These are phyloP conservation scores for Dinocampus coccinellae DNA, from an alignment of 2,888 invertebrate species.

Conservation along the genomic window DNA sequence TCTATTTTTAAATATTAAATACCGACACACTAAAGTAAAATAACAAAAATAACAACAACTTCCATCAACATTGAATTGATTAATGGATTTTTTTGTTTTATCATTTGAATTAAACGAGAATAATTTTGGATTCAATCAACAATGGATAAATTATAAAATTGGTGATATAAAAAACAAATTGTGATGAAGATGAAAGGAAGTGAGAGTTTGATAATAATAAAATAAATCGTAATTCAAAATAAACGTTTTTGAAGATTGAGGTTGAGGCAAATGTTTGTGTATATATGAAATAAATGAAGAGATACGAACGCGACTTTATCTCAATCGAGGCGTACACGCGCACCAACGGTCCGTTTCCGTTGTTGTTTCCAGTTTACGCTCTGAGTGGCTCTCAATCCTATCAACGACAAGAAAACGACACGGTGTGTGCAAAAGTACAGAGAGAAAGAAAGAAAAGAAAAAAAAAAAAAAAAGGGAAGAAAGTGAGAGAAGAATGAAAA, in stretches of 20 bases:
- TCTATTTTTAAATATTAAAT: not conserved
- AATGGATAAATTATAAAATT: not conserved
- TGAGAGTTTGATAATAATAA: too few species aligned
- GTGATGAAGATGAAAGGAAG: too few species aligned
- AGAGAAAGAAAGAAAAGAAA: not conserved
- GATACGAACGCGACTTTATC: conserved; percentile 61
- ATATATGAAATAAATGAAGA: conserved; percentile 24
- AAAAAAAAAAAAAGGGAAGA: too few species aligned
- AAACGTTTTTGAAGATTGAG: conserved; percentile 6
- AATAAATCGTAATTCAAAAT: conserved; percentile 7
- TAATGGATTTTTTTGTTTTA: too few species aligned
- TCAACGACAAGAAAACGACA: conserved; percentile 56
- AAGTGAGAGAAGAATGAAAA: too few species aligned
- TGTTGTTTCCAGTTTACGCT: conserved; percentile 67
- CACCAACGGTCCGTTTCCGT: conserved; percentile 58
- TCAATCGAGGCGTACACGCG: conserved; percentile 63
- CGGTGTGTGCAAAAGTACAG: not conserved
- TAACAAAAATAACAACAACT: too few species aligned
- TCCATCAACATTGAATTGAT: not conserved
- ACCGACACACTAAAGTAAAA: not conserved
- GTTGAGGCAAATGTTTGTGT: not conserved
- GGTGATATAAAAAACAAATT: not conserved
- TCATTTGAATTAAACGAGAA: not conserved
- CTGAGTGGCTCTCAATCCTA: conserved; percentile 65
- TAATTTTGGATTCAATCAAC: too few species aligned